A percentile compares a stretch with the other conserved stretches of the same genome.
phyloP scores from a whole-genome alignment of 2,113 vertebrate genomes.

The Oreotrochilus melanogaster region DNA sequence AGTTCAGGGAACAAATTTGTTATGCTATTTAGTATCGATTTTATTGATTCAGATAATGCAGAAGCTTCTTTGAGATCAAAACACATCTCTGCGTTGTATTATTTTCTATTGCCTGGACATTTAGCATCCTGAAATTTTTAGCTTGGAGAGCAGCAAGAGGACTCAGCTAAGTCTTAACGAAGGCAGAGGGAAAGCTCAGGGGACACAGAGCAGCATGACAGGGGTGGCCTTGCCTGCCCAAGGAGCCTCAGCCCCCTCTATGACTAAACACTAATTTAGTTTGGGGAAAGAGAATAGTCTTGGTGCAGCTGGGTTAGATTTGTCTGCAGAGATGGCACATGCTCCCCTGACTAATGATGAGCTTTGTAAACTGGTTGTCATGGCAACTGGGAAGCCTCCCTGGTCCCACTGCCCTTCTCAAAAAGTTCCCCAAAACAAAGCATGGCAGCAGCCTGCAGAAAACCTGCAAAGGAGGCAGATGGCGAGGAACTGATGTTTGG shows the following conservation, averaged over 20 bases:
- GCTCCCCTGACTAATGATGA: neutral
- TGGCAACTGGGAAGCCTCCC: neutral
- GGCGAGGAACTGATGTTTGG: neutral
- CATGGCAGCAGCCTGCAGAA: neutral
- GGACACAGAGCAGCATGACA: fast-evolving
- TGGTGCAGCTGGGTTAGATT: neutral
- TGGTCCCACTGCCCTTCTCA: neutral
- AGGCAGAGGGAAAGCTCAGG: neutral
- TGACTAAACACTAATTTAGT: neutral
- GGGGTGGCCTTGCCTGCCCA: neutral
- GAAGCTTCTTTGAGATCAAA: neutral
- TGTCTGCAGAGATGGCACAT: neutral
- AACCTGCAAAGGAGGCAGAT: neutral
- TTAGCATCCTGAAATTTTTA: neutral
- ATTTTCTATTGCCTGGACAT: neutral
- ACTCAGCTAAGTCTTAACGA: neutral
- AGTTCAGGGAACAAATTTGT: neutral
- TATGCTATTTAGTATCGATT: neutral
- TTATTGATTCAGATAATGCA: neutral
- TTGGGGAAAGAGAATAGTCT: neutral
- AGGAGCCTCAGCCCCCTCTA: neutral
- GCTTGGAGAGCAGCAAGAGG: neutral
- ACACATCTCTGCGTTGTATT: neutral
- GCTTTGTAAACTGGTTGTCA: neutral
- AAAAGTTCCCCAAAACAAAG: neutral